Evolutionary conservation across 2,888 invertebrate genomes (phyloP).

Genomic region (Thera britannica): DNA sequence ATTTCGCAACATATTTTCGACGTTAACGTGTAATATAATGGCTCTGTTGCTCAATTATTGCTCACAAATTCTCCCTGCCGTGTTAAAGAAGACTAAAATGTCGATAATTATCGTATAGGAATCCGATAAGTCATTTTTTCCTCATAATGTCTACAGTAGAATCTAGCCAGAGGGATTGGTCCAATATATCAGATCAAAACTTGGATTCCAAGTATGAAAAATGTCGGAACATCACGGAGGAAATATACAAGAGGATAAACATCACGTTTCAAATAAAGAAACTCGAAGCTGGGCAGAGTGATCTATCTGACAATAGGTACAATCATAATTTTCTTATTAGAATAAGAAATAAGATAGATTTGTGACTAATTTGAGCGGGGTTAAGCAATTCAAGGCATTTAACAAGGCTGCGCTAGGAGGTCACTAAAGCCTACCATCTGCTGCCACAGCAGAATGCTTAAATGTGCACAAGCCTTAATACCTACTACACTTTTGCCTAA

Average conservation of each 20-base stretch:
- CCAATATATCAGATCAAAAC: slow-evolving; percentile 53
- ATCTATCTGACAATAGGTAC: slow-evolving; percentile 71
- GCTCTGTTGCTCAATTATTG: slow-evolving; percentile 55
- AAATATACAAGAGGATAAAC: slow-evolving; percentile 79
- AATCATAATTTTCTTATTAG: slow-evolving; percentile 5
- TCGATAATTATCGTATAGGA: slow-evolving; percentile 58
- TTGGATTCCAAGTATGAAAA: slow-evolving; percentile 74
- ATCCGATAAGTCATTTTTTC: slow-evolving; percentile 48
- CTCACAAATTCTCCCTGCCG: slow-evolving; percentile 48
- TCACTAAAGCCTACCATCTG: no score
- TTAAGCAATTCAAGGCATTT: no score
- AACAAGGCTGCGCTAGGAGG: no score
- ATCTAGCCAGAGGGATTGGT: slow-evolving; percentile 62
- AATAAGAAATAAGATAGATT: not conserved
- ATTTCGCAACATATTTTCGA: slow-evolving; percentile 53
- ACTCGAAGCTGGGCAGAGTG: slow-evolving; percentile 68
- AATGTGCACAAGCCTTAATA: no score
- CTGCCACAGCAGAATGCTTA: no score
- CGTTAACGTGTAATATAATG: slow-evolving; percentile 52
- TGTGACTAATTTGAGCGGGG: not conserved
- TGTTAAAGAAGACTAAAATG: slow-evolving; percentile 48
- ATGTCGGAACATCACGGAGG: slow-evolving; percentile 78
- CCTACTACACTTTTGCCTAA: no score
- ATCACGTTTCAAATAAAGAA: slow-evolving; percentile 80
- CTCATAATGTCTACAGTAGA: slow-evolving; percentile 71